Conservation (phyloP, 2,888 invertebrate species). For the Cheilosia scutellata region DNA sequence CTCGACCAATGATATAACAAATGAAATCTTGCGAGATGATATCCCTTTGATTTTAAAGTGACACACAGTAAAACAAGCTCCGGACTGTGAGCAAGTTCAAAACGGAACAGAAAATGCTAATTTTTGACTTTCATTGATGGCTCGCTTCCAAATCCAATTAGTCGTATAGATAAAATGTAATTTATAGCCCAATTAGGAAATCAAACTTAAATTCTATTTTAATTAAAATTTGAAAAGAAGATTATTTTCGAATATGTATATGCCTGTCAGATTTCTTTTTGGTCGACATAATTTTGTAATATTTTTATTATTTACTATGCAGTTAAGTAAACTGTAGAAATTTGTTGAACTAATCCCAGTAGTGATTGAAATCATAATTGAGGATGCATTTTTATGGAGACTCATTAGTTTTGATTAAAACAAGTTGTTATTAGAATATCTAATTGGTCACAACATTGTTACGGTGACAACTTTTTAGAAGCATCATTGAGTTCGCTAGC, state of each 20-base stretch:
- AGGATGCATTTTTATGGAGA: not conserved
- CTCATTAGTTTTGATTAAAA: not conserved
- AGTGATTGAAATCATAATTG: not conserved
- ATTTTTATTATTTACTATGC: not conserved
- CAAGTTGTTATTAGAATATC: not conserved
- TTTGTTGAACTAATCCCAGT: not conserved
- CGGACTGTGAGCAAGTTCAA: constrained; percentile 29
- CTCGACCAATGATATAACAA: constrained; percentile 36
- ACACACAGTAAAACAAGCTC: constrained; percentile 37
- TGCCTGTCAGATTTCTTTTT: not conserved
- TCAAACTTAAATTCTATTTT: not conserved
- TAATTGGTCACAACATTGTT: not conserved
- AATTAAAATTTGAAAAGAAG: not conserved
- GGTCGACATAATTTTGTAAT: not conserved
- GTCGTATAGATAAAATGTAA: constrained; percentile 49
- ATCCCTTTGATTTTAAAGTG: constrained; percentile 33
- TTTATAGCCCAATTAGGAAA: constrained; percentile 31
- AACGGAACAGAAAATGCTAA: constrained; percentile 20
- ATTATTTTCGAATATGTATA: not conserved
- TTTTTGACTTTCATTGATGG: constrained; percentile 16
- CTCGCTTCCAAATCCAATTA: constrained; percentile 38
- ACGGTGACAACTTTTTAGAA: too few relatives aligned
- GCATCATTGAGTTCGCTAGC: too few relatives aligned
- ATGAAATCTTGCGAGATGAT: constrained; percentile 49
- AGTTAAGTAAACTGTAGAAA: not conserved